These are phyloP conservation scores for Glaucidium brasilianum DNA, from an alignment of 2,113 vertebrate genomes.

Conservation along the genomic window DNA sequence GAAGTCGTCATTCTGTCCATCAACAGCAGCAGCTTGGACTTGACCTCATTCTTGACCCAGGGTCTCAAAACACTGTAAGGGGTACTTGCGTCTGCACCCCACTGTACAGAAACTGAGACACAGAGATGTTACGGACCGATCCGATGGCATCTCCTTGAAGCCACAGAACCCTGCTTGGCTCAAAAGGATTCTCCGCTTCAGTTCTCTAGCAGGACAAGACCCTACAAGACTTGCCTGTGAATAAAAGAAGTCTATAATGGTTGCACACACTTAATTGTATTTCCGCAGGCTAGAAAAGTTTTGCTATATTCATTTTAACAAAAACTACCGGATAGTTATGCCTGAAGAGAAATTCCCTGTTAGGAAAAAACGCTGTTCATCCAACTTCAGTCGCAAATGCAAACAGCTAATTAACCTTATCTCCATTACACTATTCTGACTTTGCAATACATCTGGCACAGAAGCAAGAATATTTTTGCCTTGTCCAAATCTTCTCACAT, in stretches of 20 bases:
- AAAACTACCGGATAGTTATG: neutral
- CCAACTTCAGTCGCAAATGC: constrained; percentile 41
- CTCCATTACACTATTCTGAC: constrained; percentile 27
- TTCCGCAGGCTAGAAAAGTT: constrained; percentile 42
- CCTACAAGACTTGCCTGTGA: neutral
- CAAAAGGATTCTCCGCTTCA: fast-evolving
- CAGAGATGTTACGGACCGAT: fast-evolving
- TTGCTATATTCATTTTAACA: neutral
- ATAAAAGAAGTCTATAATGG: neutral
- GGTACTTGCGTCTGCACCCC: neutral
- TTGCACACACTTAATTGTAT: constrained; percentile 6
- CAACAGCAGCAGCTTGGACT: neutral
- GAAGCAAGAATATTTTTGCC: neutral
- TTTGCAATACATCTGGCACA: constrained; percentile 8
- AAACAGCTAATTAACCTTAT: constrained; percentile 66
- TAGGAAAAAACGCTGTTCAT: neutral
- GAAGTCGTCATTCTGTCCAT: neutral
- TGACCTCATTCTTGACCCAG: neutral
- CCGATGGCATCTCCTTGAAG: neutral
- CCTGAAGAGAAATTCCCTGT: constrained; percentile 35
- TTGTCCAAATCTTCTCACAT: neutral
- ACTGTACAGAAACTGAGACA: neutral
- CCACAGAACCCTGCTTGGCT: neutral
- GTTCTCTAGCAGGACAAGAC: neutral
- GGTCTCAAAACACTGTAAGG: neutral